phyloP scores from a whole-genome alignment of 1,140 invertebrate species.

The Neomicropteryx cornuta region DNA sequence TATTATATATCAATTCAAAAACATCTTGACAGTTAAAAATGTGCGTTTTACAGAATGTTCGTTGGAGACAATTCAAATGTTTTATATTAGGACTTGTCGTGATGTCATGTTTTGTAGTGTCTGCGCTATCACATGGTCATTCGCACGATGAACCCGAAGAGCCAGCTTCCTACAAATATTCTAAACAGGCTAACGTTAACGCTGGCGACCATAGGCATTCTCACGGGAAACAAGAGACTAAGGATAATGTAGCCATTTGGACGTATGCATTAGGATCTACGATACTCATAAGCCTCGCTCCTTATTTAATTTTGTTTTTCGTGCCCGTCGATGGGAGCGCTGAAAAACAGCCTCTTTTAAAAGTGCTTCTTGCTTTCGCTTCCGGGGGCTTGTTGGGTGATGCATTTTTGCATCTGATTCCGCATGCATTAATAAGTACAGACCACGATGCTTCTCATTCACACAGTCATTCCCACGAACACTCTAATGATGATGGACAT shows the following conservation, averaged over 20 bases:
- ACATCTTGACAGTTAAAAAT: too few species aligned
- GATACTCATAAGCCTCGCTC: slow-evolving; percentile 84
- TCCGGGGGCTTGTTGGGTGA: slow-evolving; percentile 91
- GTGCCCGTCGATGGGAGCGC: slow-evolving; percentile 85
- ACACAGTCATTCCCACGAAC: slow-evolving; percentile 43
- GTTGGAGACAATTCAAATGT: slow-evolving; percentile 1
- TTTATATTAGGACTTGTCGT: too few species aligned
- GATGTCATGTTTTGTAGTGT: too few species aligned
- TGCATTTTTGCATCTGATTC: slow-evolving; percentile 94
- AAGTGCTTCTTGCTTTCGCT: slow-evolving; percentile 86
- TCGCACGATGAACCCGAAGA: slow-evolving; percentile 36
- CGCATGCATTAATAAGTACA: slow-evolving; percentile 67
- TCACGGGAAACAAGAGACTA: slow-evolving; percentile 26
- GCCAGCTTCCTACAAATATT: slow-evolving; percentile 62
- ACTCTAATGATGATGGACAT: slow-evolving; percentile 35
- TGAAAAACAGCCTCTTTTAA: slow-evolving; percentile 73
- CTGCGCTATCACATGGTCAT: slow-evolving; percentile 28
- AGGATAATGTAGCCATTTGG: slow-evolving; percentile 49
- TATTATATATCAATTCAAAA: too few species aligned
- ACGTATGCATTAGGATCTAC: slow-evolving; percentile 81
- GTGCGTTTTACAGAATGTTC: too few species aligned
- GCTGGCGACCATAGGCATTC: slow-evolving; percentile 22
- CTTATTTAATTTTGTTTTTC: slow-evolving; percentile 87
- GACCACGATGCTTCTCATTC: slow-evolving; percentile 43
- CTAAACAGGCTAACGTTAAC: slow-evolving; percentile 54